Evolutionary conservation across 2,113 vertebrate genomes (phyloP), one percentile per base, ranked within the genome.

Genomic region (Casuarius casuarius): DNA sequence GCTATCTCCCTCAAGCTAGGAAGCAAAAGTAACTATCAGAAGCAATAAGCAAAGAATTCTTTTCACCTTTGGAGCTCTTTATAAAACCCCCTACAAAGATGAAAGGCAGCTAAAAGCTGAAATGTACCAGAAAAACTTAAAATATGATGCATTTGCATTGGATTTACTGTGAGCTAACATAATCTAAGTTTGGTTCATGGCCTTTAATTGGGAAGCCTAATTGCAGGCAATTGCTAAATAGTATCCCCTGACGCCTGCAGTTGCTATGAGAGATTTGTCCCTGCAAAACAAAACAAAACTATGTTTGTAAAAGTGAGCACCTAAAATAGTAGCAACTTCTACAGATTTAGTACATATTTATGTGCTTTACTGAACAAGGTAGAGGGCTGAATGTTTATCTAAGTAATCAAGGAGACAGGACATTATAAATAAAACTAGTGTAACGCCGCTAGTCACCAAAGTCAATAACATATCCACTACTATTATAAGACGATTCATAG

Each of bases 331-430:
- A 76, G 82, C 66, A 19, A 0, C 42, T 49, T 8, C 18, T 38
- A 8, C 31, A 11, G 58, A 9, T 13, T 31, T 0, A 5, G 65
- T 44, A n/a, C 0, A 0, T 0, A 25, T 10, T 6, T 10, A 9
- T 0, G 56, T 8, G 29, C 61, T 84, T 7, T 28, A 73, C 77
- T 72, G 46, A 48, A 9, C 29, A 11, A 42, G 28, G 51, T 10
- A 23, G 15, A 8, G 2, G 49, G 12, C 4, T 54, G 72, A 56
- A 42, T 23, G 18, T 61, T 1, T 13, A 21, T 1, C 63, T 1
- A 46, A 63, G 72, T 5, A 17, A 29, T 0, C 5, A 52, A 23
- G 85, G 29, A 58, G 31, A 40, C 10, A 2, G 20, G 19, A 29
- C 16, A 52, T 29, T 35, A 44, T 4, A n/a, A 63, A 12, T 8